Conservation (phyloP, 2,113 vertebrate genomes). For the Podarcis cretensis region DNA sequence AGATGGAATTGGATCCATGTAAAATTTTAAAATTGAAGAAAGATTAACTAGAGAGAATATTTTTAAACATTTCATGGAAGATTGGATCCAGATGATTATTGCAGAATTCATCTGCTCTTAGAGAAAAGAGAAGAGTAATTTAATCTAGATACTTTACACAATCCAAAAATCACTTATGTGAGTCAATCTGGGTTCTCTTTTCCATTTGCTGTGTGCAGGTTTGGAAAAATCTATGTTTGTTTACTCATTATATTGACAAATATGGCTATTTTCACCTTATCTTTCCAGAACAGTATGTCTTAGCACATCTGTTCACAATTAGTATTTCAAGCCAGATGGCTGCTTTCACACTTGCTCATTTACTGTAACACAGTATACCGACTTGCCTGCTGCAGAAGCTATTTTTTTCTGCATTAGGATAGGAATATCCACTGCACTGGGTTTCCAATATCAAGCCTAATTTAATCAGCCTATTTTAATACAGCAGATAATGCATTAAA, state of each 20-base stretch:
- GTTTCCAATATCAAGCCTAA: background rate
- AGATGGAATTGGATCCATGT: background rate
- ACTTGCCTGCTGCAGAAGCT: background rate
- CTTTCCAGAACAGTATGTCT: conserved; percentile 29
- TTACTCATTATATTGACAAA: conserved; percentile 28
- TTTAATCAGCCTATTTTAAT: conserved; percentile 17
- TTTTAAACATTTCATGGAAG: background rate
- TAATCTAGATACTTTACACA: background rate
- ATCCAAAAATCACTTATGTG: background rate
- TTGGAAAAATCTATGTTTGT: conserved; percentile 19
- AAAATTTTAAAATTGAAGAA: background rate
- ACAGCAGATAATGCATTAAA: conserved; percentile 19
- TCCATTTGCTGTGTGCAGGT: conserved; percentile 17
- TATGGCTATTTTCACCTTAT: conserved; percentile 26
- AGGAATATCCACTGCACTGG: background rate
- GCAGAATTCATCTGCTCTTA: background rate
- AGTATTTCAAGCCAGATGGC: conserved; percentile 38
- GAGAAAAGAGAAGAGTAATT: background rate
- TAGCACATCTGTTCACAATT: conserved; percentile 32
- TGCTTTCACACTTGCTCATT: conserved; percentile 17
- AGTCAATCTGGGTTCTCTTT: background rate
- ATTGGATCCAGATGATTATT: rapidly evolving
- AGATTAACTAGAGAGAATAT: background rate
- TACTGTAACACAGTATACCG: background rate
- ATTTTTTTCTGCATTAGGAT: background rate